Percentiles rank a stretch among this genome's conserved stretches.
These are phyloP conservation scores for Ifrita kowaldi DNA, from an alignment of 2,113 vertebrate genomes.

Conservation along the genomic window DNA sequence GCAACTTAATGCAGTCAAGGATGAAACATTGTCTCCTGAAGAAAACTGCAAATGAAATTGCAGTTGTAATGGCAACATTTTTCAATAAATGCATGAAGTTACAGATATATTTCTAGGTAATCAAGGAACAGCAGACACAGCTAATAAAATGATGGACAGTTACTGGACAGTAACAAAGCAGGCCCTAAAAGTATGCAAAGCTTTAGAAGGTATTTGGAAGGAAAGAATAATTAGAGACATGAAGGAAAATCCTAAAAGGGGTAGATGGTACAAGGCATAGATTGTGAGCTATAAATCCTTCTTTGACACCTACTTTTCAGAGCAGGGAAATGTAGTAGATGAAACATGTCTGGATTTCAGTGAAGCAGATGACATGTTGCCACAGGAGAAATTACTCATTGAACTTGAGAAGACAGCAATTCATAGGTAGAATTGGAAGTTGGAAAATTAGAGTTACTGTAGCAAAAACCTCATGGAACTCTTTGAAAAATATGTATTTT, in stretches of 20 bases:
- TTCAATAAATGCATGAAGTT: not conserved
- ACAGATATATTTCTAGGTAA: not conserved
- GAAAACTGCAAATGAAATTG: not conserved
- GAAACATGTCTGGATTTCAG: constrained; percentile 26
- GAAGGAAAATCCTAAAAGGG: not conserved
- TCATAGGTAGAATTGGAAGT: not conserved
- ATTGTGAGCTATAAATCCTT: not conserved
- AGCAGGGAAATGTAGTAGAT: not conserved
- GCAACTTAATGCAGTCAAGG: not conserved
- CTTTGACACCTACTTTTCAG: not conserved
- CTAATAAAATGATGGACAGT: not conserved
- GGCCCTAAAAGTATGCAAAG: not conserved
- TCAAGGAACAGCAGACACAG: not conserved
- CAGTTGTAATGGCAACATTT: not conserved
- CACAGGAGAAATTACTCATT: constrained; percentile 43
- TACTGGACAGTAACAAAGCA: not conserved
- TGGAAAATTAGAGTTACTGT: not conserved
- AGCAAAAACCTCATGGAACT: not conserved
- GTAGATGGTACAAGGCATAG: not conserved
- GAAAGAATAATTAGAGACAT: not conserved
- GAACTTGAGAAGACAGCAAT: constrained; percentile 29
- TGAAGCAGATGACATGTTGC: constrained; percentile 46
- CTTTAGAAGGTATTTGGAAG: not conserved
- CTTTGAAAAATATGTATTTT: not conserved
- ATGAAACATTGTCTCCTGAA: not conserved